Percentiles rank a stretch among this genome's conserved stretches.
phyloP scores from a whole-genome alignment of 2,797 vertebrate genomes.

The Gadopsis bispinosus region DNA sequence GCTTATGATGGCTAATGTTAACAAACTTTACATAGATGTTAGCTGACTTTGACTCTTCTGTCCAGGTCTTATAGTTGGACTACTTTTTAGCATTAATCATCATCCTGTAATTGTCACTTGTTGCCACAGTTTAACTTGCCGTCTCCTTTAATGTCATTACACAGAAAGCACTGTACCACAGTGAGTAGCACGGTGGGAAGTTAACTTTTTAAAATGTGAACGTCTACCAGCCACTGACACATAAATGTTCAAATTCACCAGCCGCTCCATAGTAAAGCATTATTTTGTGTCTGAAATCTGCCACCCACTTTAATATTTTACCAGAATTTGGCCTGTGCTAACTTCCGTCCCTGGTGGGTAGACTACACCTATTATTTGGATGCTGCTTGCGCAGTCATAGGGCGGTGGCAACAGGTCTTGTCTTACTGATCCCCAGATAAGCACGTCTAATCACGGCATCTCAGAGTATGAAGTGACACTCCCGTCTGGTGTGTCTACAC shows the following conservation, averaged over 20 bases:
- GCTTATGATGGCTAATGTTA: no score
- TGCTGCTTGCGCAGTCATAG: not conserved
- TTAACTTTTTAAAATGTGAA: no score
- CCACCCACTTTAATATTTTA: no score
- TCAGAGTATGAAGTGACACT: not conserved
- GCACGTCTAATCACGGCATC: not conserved
- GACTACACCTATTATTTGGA: not conserved
- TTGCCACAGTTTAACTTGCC: not conserved
- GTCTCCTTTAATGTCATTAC: not conserved
- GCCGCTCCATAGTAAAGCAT: no score
- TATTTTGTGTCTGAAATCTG: no score
- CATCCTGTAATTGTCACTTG: not conserved
- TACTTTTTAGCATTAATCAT: not conserved
- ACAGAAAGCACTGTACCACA: not conserved
- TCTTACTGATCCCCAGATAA: constrained; percentile 2
- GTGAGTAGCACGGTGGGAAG: no score
- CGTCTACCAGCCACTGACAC: no score
- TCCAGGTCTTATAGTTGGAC: not conserved
- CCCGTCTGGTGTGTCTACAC: constrained; percentile 6
- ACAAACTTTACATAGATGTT: not conserved
- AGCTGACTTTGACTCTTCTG: not conserved
- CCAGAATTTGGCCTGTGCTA: no score
- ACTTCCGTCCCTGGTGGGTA: no score
- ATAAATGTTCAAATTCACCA: no score
- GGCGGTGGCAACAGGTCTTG: not conserved